phyloP scores from a whole-genome alignment of 2,113 vertebrate species.

The Craseonycteris thonglongyai region DNA sequence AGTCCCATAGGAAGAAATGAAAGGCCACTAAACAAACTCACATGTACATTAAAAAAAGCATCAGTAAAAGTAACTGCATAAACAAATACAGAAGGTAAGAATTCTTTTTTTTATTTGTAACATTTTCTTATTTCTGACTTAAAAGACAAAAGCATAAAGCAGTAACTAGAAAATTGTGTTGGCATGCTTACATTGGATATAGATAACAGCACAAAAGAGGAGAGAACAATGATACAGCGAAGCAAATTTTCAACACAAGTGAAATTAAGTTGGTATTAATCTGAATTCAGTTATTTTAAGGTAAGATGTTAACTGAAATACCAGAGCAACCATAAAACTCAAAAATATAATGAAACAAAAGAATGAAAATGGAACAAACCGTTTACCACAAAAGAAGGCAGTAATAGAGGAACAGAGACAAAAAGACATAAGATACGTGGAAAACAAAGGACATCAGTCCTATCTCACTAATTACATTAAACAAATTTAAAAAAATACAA shows the following conservation, averaged over 20 bases:
- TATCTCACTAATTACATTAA: not conserved
- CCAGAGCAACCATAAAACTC: too few relatives aligned
- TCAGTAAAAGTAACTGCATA: not conserved
- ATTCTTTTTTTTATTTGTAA: not conserved
- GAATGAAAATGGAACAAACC: not conserved
- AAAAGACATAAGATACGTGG: not conserved
- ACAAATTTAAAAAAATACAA: not conserved
- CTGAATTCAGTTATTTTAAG: too few relatives aligned
- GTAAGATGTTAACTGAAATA: too few relatives aligned
- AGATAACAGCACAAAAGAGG: not conserved
- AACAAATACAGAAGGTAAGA: not conserved
- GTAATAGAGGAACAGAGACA: not conserved
- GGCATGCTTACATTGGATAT: not conserved
- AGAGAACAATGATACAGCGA: not conserved
- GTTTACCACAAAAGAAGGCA: not conserved
- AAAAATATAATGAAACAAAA: too few relatives aligned
- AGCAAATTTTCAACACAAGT: not conserved
- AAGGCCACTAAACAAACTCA: not conserved
- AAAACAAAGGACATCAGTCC: not conserved
- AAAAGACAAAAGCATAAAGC: not conserved
- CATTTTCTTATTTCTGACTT: not conserved
- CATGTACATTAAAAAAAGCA: not conserved
- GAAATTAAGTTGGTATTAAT: not conserved
- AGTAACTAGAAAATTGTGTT: not conserved
- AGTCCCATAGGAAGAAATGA: not conserved